Evolutionary conservation across 2,797 vertebrate genomes (phyloP).

Genomic region (Lagorchestes hirsutus): DNA sequence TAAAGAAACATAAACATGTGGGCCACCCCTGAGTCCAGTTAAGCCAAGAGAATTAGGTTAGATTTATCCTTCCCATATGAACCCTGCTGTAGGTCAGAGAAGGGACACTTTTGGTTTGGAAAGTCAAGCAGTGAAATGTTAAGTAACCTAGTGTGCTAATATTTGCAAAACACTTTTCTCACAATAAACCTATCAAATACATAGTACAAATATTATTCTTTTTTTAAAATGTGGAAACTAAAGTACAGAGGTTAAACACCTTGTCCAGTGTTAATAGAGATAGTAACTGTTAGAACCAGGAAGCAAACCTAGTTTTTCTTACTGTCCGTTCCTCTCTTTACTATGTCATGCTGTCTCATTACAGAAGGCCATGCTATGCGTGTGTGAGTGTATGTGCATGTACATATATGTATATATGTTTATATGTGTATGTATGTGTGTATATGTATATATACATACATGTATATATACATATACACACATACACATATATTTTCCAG

Average conservation of each 20-base stretch:
- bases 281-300: not conserved
- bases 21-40: not conserved
- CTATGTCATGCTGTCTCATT: not conserved
- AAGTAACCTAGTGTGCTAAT: not conserved
- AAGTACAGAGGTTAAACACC: not conserved
- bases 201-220: not conserved
- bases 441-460: too few relatives aligned
- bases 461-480: too few relatives aligned
- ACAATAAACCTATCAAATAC: not conserved
- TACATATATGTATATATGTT: too few relatives aligned
- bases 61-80: not conserved
- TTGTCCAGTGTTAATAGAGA: not conserved
- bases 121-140: not conserved
- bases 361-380: not conserved
- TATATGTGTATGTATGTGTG: too few relatives aligned
- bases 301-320: not conserved
- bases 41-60: not conserved
- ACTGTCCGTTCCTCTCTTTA: not conserved
- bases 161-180: slow-evolving; percentile 6
- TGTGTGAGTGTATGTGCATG: too few relatives aligned
- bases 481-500: not conserved
- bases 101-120: not conserved
- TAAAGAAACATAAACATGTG: not conserved
- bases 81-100: not conserved
- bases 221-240: not conserved